These are phyloP conservation scores for Microcebus tavaratra DNA, from an alignment of 2,113 vertebrate genomes.

Conservation along the genomic window DNA sequence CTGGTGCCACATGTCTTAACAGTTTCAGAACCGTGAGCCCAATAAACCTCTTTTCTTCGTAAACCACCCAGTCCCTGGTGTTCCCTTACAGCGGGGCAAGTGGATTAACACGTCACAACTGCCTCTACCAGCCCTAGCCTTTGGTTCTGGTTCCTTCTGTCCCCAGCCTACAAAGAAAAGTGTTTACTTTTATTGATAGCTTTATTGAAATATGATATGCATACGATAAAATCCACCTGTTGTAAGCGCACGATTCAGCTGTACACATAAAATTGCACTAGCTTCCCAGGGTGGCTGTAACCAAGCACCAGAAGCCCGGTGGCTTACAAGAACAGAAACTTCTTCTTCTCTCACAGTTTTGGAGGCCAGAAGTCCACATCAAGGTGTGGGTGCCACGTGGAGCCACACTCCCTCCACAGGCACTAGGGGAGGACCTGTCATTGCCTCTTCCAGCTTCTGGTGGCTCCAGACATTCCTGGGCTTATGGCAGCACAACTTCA, in stretches of 20 bases:
- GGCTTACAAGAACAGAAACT: not conserved
- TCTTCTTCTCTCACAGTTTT: not conserved
- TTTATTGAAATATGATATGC: not conserved
- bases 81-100: no score
- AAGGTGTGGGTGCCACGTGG: no score
- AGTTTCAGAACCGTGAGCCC: no score
- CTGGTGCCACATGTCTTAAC: no score
- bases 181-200: not conserved
- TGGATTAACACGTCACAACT: no score
- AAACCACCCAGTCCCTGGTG: no score
- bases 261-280: not conserved
- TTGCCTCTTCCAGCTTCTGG: not conserved
- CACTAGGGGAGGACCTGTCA: not conserved
- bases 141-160: not conserved
- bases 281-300: not conserved
- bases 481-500: not conserved
- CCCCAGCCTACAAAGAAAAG: not conserved
- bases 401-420: rapidly evolving
- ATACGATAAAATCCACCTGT: not conserved
- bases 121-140: not conserved
- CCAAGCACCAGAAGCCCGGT: not conserved
- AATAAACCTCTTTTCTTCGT: no score
- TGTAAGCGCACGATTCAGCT: not conserved
- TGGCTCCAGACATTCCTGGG: not conserved
- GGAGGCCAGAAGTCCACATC: not conserved